Evolutionary conservation across 2,888 invertebrate genomes (phyloP), one percentile per base, ranked within the genome.

Genomic region (Glaucopsyche alexis): DNA sequence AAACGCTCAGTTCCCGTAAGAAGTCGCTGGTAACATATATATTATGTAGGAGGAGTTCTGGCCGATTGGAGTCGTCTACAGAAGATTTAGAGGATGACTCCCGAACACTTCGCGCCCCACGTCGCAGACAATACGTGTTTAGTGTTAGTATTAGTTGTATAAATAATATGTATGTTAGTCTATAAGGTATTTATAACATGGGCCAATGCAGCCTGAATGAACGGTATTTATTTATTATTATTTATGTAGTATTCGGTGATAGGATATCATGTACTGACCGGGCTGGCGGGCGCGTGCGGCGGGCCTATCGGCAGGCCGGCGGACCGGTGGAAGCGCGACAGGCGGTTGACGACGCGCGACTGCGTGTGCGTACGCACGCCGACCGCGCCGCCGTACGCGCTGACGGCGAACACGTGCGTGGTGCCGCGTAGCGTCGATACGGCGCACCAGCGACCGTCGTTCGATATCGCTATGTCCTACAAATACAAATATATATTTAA

Each of bases 381-480:
- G 77, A 97, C 95, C 73, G 96, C 94, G 71, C 99, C 99, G 78
- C 99, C 99, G 87, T 99, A 99, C 19, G 99, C 98, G 16, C 98
- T 98, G 71, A 99, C 95, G 11, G 99, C 98, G 91, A 99, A 99
- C 77, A 99, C 96, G 89, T 99, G 99, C 47, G 99, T 99, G 0
- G 99, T 99, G 76, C 99, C 99, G 76, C 99, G 95, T 73, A 98
- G 94, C 0, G 99, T 98, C 60, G 98, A 98, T 7, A 99, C 95
- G 2, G 98, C 97, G n/a, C 98, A 96, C 99, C 99, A 99, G 73
- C 99, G 96, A 45, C 96, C 96, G 92, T 99, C 99, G 75, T 95
- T 94, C 0, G 99, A 98, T 84, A 99, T 98, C 71, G 96, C 95
- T 86, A 99, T 97, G 83, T 99, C 97, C 93, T 96, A 75, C 5